Evolutionary conservation across 2,113 vertebrate genomes (phyloP).

Genomic region (Lepisosteus osseus): DNA sequence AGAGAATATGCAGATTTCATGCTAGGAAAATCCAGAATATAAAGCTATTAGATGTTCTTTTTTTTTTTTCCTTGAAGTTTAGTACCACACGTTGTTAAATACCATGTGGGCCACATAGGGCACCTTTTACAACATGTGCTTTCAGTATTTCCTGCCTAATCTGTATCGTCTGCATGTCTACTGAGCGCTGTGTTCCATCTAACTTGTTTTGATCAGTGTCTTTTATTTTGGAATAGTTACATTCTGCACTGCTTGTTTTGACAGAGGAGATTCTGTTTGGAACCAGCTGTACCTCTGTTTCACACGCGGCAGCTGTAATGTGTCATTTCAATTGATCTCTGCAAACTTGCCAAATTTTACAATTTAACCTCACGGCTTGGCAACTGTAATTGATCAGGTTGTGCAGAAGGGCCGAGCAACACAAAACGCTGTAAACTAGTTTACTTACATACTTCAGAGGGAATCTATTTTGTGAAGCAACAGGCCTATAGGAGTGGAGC

Average conservation of each 20-base stretch:
- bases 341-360: conserved; percentile 59
- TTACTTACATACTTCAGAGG: conserved; percentile 74
- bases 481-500: conserved; percentile 50
- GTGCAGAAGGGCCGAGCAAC: conserved; percentile 34
- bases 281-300: conserved; percentile 19
- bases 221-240: conserved; percentile 36
- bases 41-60: neutral
- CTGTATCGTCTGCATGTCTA: conserved; percentile 48
- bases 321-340: conserved; percentile 21
- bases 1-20: neutral
- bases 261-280: conserved; percentile 20
- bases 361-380: conserved; percentile 24
- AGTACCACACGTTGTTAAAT: conserved; percentile 39
- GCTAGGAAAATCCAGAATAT: neutral
- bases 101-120: conserved; percentile 63
- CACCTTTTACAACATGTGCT: conserved; percentile 52
- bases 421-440: conserved; percentile 45
- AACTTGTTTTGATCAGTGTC: conserved; percentile 17
- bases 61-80: neutral
- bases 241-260: conserved; percentile 41
- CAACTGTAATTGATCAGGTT: conserved; percentile 33
- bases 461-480: conserved; percentile 73
- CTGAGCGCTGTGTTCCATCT: conserved; percentile 28
- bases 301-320: conserved; percentile 35
- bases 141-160: conserved; percentile 52